Evolutionary conservation across 2,113 vertebrate genomes (phyloP).

Genomic region (Lampris incognitus): DNA sequence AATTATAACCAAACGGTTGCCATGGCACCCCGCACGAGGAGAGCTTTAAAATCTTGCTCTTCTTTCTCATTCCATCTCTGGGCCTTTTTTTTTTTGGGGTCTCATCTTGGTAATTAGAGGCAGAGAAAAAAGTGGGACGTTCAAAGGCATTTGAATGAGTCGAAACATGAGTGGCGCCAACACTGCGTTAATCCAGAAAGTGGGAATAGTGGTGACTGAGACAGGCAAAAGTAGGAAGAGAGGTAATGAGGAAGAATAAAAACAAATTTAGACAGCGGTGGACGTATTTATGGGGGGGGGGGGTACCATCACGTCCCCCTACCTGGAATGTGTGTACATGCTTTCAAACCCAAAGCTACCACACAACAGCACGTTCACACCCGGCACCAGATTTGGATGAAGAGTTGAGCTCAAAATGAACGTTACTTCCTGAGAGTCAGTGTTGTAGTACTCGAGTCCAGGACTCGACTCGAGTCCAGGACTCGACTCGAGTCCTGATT

Average conservation of each 20-base stretch:
- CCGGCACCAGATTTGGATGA: not conserved
- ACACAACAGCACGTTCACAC: not conserved
- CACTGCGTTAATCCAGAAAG: not conserved
- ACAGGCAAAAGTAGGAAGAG: not conserved
- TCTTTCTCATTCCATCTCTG: conserved; percentile 53
- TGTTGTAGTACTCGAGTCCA: too few species aligned
- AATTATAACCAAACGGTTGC: conserved; percentile 77
- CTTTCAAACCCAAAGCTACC: not conserved
- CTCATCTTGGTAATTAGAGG: conserved; percentile 68
- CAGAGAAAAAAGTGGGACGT: conserved; percentile 45
- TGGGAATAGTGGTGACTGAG: not conserved
- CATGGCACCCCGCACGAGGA: conserved; percentile 70
- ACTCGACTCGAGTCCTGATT: too few species aligned
- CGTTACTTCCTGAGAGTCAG: too few species aligned
- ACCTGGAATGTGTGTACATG: not conserved
- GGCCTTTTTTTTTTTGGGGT: conserved; percentile 49
- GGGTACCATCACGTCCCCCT: not conserved
- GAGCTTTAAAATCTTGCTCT: conserved; percentile 63
- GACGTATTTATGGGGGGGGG: not conserved
- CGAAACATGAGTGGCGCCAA: conserved; percentile 5
- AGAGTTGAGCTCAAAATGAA: too few species aligned
- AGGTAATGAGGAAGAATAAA: not conserved
- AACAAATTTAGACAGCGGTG: not conserved
- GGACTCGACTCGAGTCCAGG: too few species aligned
- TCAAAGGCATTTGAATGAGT: conserved; percentile 48